Percentiles rank a stretch among this genome's conserved stretches.
phyloP scores from a whole-genome alignment of 2,797 vertebrate genomes.

The Pseudomugil tenellus region DNA sequence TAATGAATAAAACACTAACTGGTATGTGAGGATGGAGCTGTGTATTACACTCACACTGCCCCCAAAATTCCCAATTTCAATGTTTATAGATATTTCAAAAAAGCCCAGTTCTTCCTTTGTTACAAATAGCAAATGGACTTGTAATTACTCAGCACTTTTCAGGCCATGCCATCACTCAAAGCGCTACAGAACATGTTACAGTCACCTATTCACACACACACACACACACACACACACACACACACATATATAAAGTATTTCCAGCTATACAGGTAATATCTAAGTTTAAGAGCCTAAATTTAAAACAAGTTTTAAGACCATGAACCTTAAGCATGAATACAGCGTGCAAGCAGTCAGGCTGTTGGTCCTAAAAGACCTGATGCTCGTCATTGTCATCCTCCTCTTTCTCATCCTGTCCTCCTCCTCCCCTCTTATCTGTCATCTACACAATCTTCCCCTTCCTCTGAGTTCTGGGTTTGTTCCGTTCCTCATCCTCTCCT shows the following conservation, averaged over 20 bases:
- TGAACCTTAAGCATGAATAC: not conserved
- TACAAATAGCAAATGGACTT: no score
- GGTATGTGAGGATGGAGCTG: no score
- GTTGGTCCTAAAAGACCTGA: not conserved
- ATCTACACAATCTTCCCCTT: constrained; percentile 3
- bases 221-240: not conserved
- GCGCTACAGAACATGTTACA: no score
- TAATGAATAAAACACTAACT: no score
- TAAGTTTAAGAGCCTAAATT: not conserved
- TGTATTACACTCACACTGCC: no score
- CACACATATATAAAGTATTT: not conserved
- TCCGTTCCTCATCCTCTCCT: not conserved
- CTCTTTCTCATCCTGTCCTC: not conserved
- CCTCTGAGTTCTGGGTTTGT: constrained; percentile 13
- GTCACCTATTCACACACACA: no score
- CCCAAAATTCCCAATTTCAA: not conserved
- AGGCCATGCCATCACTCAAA: no score
- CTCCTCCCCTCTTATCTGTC: not conserved
- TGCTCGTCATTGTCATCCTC: not conserved
- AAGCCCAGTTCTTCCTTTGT: no score
- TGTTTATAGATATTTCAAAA: not conserved
- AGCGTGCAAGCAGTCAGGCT: not conserved
- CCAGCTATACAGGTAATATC: not conserved
- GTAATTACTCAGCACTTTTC: no score
- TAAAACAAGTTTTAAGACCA: not conserved